A percentile compares a stretch with the other conserved stretches of the same genome.
These are phyloP conservation scores for Gonioctena quinquepunctata DNA, from an alignment of 1,140 invertebrate species.

Conservation along the genomic window DNA sequence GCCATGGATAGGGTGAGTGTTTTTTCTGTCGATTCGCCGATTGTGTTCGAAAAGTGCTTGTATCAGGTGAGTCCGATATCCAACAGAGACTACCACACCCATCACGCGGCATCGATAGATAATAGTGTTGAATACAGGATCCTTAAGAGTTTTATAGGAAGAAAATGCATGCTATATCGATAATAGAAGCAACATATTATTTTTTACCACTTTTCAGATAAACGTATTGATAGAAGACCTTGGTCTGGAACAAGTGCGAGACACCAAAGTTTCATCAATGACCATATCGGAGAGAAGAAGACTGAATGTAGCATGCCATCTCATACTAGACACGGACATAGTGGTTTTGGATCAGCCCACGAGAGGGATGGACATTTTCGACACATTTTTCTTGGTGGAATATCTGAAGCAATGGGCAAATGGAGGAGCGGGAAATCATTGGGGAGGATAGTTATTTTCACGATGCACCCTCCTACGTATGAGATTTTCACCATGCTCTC, in stretches of 20 bases:
- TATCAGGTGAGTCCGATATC: no score
- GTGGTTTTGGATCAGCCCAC: constrained; percentile 88
- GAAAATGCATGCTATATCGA: no score
- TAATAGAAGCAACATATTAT: no score
- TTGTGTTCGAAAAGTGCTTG: no score
- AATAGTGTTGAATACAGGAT: no score
- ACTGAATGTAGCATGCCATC: constrained; percentile 84
- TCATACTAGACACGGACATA: constrained; percentile 82
- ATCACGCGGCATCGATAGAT: no score
- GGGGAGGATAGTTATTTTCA: constrained; percentile 84
- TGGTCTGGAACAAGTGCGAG: constrained; percentile 81
- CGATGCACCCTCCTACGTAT: constrained; percentile 90
- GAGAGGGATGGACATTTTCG: constrained; percentile 93
- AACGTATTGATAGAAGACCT: constrained; percentile 86
- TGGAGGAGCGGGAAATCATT: constrained; percentile 62
- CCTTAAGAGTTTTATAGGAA: no score
- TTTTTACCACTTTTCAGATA: constrained; percentile 63
- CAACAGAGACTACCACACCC: no score
- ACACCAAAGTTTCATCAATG: constrained; percentile 75
- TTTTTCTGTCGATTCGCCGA: no score
- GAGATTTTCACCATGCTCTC: constrained; percentile 96
- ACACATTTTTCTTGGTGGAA: constrained; percentile 93
- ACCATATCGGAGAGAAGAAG: constrained; percentile 85
- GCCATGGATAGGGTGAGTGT: constrained; percentile 65
- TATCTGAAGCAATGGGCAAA: constrained; percentile 92